phyloP scores from a whole-genome alignment of 2,888 invertebrate species.

The Disparrhopalites patrizii region DNA sequence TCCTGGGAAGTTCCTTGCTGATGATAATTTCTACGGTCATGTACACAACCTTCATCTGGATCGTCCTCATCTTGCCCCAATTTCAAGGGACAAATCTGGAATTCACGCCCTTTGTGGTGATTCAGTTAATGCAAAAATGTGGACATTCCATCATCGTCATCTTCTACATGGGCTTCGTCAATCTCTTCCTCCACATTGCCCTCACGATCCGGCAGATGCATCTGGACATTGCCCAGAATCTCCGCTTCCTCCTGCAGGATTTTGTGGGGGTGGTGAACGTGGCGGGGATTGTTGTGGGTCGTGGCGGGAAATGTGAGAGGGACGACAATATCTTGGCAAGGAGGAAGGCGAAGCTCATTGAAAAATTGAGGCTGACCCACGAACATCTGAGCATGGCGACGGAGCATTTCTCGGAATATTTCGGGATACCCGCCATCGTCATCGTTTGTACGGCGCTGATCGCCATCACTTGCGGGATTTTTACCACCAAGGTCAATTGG shows the following conservation, averaged over 20 bases:
- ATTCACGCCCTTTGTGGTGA: neutral
- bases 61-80: neutral
- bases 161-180: neutral
- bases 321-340: no score
- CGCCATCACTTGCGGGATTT: constrained; percentile 3
- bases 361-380: neutral
- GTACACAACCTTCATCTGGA: neutral
- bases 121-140: neutral
- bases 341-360: neutral
- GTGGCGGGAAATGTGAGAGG: no score
- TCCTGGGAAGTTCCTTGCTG: no score
- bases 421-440: neutral
- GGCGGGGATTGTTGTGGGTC: no score
- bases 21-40: neutral
- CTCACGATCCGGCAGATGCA: neutral
- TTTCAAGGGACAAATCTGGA: neutral
- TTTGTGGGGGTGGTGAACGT: neutral
- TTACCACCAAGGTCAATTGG: no score
- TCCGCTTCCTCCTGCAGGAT: neutral
- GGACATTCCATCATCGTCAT: neutral
- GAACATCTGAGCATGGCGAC: neutral
- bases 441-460: neutral
- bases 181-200: neutral
- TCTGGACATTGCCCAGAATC: neutral
- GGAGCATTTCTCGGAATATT: neutral